A percentile compares a stretch with the other conserved stretches of the same genome.
Conservation (phyloP, 2,113 vertebrate genomes). For the Psittacus erithacus region DNA sequence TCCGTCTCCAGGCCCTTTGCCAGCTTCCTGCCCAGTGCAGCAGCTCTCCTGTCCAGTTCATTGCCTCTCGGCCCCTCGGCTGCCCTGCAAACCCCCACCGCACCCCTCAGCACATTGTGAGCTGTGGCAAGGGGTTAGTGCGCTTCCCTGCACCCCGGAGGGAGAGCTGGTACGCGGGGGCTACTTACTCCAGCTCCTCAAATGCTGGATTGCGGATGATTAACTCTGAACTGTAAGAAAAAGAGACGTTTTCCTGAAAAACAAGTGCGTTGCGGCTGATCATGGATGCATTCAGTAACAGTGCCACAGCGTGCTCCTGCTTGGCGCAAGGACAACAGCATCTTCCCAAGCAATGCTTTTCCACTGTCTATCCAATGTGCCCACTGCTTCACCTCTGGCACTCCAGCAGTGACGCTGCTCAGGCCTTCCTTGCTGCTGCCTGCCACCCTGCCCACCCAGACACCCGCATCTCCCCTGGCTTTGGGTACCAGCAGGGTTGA, state of each 20-base stretch:
- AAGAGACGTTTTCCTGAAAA: neutral
- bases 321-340: neutral
- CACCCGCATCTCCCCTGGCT: neutral
- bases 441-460: neutral
- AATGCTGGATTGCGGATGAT: constrained; percentile 84
- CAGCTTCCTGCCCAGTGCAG: constrained; percentile 80
- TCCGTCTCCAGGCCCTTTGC: constrained; percentile 75
- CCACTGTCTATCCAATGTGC: no score
- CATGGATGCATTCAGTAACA: neutral
- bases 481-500: neutral
- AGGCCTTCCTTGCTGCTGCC: neutral
- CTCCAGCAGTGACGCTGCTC: neutral
- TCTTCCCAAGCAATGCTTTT: neutral
- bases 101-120: accelerated
- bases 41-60: constrained; percentile 76
- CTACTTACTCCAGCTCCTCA: constrained; percentile 81
- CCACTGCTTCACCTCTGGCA: neutral
- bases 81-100: neutral
- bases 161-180: neutral
- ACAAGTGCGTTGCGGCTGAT: accelerated
- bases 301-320: neutral
- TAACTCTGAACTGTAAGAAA: constrained; percentile 75
- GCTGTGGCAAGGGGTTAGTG: accelerated
- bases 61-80: neutral
- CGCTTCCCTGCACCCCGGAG: neutral